Conservation (phyloP, 2,797 vertebrate genomes). For the Anabas testudineus region DNA sequence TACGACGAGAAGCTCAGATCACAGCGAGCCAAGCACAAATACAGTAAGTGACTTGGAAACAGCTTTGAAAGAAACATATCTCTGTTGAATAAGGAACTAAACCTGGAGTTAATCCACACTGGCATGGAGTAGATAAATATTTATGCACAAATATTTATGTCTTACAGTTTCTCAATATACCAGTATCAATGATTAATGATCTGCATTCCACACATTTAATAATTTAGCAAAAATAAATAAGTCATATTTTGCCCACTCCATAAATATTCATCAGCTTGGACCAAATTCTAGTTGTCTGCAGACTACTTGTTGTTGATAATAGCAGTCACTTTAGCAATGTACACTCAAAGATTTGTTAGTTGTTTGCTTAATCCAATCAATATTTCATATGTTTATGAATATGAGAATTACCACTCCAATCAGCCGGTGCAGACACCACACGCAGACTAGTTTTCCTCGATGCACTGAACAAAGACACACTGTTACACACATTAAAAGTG, state of each 20-base stretch:
- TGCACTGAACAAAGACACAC: background rate
- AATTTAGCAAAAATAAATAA: slow-evolving; percentile 80
- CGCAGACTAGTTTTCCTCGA: slow-evolving; percentile 1
- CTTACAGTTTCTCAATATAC: slow-evolving; percentile 78
- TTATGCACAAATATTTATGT: slow-evolving; percentile 81
- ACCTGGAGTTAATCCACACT: slow-evolving; percentile 61
- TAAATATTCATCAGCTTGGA: slow-evolving; percentile 73
- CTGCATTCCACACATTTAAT: slow-evolving; percentile 75
- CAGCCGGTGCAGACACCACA: slow-evolving; percentile 26
- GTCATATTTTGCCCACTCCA: slow-evolving; percentile 71
- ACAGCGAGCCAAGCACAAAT: slow-evolving; percentile 68
- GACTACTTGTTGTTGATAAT: slow-evolving; percentile 69
- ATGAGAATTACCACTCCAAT: slow-evolving; percentile 58
- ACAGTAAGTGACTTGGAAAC: slow-evolving; percentile 74
- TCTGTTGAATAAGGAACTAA: slow-evolving; percentile 56
- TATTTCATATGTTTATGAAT: slow-evolving; percentile 69
- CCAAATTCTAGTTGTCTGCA: slow-evolving; percentile 58
- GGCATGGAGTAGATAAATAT: slow-evolving; percentile 72
- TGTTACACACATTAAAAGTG: background rate
- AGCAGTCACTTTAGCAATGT: slow-evolving; percentile 55
- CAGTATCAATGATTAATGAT: slow-evolving; percentile 77
- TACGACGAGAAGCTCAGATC: slow-evolving; percentile 67
- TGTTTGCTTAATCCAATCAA: slow-evolving; percentile 73
- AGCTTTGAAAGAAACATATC: slow-evolving; percentile 61
- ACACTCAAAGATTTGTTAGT: slow-evolving; percentile 64